Base-by-base conservation (phyloP, 2,888 invertebrate genomes). In the Octonoba sinensis region DNA sequence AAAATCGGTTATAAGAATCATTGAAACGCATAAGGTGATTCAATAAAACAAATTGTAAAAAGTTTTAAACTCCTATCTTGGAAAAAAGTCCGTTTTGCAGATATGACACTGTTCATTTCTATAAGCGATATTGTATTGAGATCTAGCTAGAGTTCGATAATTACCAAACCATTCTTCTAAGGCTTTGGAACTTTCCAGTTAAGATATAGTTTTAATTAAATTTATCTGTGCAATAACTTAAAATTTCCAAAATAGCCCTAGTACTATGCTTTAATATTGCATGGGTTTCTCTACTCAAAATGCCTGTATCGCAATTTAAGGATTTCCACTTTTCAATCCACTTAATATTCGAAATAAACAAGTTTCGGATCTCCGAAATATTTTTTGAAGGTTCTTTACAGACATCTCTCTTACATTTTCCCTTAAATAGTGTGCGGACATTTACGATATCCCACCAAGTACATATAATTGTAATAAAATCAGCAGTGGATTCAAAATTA, bases 381-480 rank as follows among this genome's bases (percentile, higher is more conserved):
- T 16, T 12, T 27, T 11, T 56, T 16, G 56, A 15, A 12, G 36
- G 54, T 13, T 56, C 24, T 56, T 51, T 47, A 24, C 0, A 56
- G n/a, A 18, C 18, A 56, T 69, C 44, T 44, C 44, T 54, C n/a
- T 49, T 22, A 56, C 8, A n/a, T n/a, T 51, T 0, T 12, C 56
- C 69, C 24, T 69, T 57, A 3, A 1, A 6, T 49, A 49, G 47
- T 20, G 20, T 47, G 20, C 24, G 54, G 1, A 69, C 54, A 56
- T 56, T 69, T 4, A 69, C 36, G 3, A 54, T 69, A n/a, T 56
- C n/a, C 69, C 69, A 69, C 56, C 69, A 36, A 1, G 20, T 54
- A 24, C 15, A 36, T 16, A 69, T 69, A 15, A 56, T 8, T 12
- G 56, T 18, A n/a, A 36, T 69, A 15, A 27, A 69, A 3, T 54